A percentile compares a stretch with the other conserved stretches of the same genome.
Evolutionary conservation across 2,797 vertebrate genomes (phyloP).

Genomic region (Anguilla obscura): DNA sequence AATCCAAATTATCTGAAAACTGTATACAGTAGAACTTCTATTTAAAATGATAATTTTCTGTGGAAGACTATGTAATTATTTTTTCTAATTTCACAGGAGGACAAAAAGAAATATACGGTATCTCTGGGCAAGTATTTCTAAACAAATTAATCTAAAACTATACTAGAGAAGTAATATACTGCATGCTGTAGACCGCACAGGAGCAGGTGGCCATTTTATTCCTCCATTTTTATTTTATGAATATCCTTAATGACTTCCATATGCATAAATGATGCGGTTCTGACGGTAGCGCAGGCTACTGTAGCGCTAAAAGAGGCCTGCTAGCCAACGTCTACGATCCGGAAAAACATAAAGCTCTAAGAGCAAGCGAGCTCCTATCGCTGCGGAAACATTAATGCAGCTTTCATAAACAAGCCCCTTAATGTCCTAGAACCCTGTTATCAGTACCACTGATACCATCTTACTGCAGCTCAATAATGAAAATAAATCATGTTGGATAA

Average conservation of each 20-base stretch:
- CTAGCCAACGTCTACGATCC: not conserved
- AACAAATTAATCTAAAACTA: not conserved
- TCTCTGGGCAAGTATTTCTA: not conserved
- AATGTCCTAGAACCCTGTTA: not conserved
- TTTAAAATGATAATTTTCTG: no score
- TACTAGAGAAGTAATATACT: not conserved
- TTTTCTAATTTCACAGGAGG: not conserved
- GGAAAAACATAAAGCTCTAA: not conserved
- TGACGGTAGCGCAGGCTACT: not conserved
- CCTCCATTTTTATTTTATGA: not conserved
- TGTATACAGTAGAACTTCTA: no score
- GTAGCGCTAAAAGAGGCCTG: not conserved
- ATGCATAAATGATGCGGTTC: not conserved
- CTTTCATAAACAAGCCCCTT: not conserved
- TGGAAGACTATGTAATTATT: no score
- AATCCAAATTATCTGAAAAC: no score
- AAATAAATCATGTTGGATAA: not conserved
- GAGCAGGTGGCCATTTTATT: not conserved
- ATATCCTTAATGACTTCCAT: constrained; percentile 9
- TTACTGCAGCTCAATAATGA: constrained; percentile 34
- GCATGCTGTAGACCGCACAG: not conserved
- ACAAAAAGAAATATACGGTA: not conserved
- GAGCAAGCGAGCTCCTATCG: not conserved
- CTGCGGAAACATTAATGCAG: not conserved
- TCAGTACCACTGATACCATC: not conserved